Percentiles rank a stretch among this genome's conserved stretches.
Conservation (phyloP, 2,113 vertebrate species). For the Syngnathoides biaculeatus region DNA sequence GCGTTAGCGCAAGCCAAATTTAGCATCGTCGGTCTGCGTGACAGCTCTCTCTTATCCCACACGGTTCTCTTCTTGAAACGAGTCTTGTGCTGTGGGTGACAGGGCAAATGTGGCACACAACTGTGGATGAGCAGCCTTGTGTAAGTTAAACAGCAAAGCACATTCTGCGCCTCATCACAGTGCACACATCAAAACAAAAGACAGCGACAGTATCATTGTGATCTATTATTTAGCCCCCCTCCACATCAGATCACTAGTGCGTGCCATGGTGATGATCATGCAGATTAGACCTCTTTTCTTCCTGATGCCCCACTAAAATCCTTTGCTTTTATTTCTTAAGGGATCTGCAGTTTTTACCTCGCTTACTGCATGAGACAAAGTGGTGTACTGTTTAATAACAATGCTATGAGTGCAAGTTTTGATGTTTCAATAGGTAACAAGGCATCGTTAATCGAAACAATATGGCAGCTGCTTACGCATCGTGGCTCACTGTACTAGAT, state of each 20-base stretch:
- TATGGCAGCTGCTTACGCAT: not conserved
- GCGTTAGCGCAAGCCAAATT: slow-evolving; percentile 50
- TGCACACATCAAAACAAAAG: slow-evolving; percentile 63
- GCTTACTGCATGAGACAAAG: slow-evolving; percentile 22
- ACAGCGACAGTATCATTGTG: slow-evolving; percentile 65
- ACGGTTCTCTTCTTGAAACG: slow-evolving; percentile 38
- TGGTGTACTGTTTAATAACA: slow-evolving; percentile 15
- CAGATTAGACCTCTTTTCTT: slow-evolving; percentile 62
- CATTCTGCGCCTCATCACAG: slow-evolving; percentile 59
- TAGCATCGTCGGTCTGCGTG: slow-evolving; percentile 43
- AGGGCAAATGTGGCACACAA: slow-evolving; percentile 54
- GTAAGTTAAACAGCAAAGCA: slow-evolving; percentile 67
- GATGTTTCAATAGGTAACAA: slow-evolving; percentile 7
- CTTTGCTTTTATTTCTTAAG: slow-evolving; percentile 38
- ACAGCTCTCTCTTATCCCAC: slow-evolving; percentile 55
- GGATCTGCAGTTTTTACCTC: slow-evolving; percentile 32
- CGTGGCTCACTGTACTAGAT: not conserved
- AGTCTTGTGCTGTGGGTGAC: slow-evolving; percentile 48
- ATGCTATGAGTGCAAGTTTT: slow-evolving; percentile 6
- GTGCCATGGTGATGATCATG: slow-evolving; percentile 66
- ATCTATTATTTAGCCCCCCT: slow-evolving; percentile 75
- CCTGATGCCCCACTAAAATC: slow-evolving; percentile 39
- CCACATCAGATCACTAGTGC: slow-evolving; percentile 63
- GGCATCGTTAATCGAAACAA: not conserved
- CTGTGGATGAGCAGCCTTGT: slow-evolving; percentile 51